phyloP scores from a whole-genome alignment of 1,140 invertebrate genomes.

The Rhynchophorus ferrugineus region DNA sequence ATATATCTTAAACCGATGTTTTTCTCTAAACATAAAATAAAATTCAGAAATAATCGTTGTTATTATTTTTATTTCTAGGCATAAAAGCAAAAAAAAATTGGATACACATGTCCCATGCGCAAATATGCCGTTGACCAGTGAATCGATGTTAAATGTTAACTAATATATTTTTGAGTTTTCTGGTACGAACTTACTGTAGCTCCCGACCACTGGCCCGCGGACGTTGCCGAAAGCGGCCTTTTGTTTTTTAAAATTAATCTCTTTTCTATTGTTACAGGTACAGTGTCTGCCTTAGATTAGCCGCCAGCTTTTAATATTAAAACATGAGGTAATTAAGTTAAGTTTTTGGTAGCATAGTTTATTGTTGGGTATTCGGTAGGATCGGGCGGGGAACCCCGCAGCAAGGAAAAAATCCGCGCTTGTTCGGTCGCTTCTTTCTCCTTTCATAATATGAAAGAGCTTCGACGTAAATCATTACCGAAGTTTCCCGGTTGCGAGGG shows the following conservation, averaged over 20 bases:
- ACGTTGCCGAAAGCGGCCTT: not conserved
- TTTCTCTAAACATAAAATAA: too few species aligned
- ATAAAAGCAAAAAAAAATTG: not conserved
- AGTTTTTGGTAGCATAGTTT: not conserved
- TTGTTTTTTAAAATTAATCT: constrained; percentile 3
- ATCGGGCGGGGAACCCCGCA: too few species aligned
- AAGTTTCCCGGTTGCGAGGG: too few species aligned
- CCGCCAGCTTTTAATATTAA: constrained; percentile 3
- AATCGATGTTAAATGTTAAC: not conserved
- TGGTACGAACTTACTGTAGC: not conserved
- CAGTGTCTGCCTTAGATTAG: not conserved
- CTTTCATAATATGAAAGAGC: too few species aligned
- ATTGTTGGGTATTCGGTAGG: not conserved
- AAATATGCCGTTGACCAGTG: not conserved
- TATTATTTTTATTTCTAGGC: too few species aligned
- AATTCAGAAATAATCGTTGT: too few species aligned
- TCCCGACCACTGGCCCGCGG: not conserved
- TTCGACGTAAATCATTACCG: too few species aligned
- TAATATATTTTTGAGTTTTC: not conserved
- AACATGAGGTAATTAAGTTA: constrained; percentile 2
- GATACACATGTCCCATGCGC: not conserved
- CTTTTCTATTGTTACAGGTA: constrained; percentile 6
- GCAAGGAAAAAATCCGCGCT: too few species aligned
- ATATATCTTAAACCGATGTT: too few species aligned
- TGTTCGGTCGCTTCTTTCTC: too few species aligned